Conservation (phyloP, 30 jellyfish, hydroid and myxozoan species). For the Catostylus mosaicus region DNA sequence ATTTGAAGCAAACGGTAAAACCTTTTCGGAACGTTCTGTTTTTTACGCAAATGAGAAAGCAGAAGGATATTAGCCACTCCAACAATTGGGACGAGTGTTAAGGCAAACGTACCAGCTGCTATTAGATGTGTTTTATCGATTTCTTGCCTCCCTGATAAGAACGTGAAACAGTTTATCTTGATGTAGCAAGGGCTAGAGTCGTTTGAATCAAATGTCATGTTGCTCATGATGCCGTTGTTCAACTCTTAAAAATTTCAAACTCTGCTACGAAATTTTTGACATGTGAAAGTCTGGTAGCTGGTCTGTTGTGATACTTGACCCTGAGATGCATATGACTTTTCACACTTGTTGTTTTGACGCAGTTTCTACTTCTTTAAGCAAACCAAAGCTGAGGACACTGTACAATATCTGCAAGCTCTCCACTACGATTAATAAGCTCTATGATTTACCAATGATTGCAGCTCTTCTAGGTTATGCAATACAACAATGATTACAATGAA, state of each 20-base stretch:
- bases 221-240: neutral
- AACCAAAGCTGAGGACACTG: too few relatives aligned
- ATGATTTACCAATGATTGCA: too few relatives aligned
- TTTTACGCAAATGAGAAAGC: conserved; percentile 14
- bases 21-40: conserved; percentile 25
- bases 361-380: too few relatives aligned
- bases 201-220: neutral
- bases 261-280: neutral
- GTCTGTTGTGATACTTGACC: too few relatives aligned
- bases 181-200: neutral
- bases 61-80: conserved; percentile 23
- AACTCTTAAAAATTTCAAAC: neutral
- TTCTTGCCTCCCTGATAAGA: conserved; percentile 43
- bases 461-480: neutral
- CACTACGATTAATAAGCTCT: too few relatives aligned
- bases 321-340: too few relatives aligned
- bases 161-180: conserved; percentile 51
- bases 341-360: too few relatives aligned
- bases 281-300: neutral
- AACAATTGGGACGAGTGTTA: conserved; percentile 50
- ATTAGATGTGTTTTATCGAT: conserved; percentile 9
- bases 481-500: neutral
- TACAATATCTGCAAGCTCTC: too few relatives aligned
- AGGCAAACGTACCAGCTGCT: conserved; percentile 39
- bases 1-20: conserved; percentile 37